Base-by-base conservation (phyloP, 2,797 vertebrate species). In the Mus minutoides region DNA sequence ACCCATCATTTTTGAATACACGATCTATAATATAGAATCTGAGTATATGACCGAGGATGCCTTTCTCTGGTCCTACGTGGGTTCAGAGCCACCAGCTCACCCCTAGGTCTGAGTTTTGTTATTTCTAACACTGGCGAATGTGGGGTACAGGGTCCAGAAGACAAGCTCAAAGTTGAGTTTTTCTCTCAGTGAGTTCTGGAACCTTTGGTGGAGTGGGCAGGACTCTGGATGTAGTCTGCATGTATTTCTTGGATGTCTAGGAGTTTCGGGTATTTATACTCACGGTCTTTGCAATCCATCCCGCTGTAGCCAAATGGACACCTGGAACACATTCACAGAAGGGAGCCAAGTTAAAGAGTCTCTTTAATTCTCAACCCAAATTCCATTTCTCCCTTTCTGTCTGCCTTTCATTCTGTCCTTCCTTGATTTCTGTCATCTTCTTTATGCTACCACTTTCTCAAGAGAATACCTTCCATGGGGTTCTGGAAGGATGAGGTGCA, bases 301-400 rank as follows among this genome's bases (percentile, higher is more conserved):
- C 99, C 99, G 0, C 96, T 96, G 60, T 76, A 98, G 73, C 99
- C 98, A 86, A 98, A 97, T 0, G 26, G 0, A 97, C 99, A 99
- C 37, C 98, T 99, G 90, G 40, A 98, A 75, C 0, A 97, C 6
- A 97, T 3, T 8, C 77, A 95, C 43, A 54, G 90, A 0, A 24
- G 69, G 94, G 83, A 91, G 49, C 4, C 29, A 22, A 10, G 40
- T 90, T 80, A 84, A 52, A 52, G 64, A 73, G 16, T 4, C 24
- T 29, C 6, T 49, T 56, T 75, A 69, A 46, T 37, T 83, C 95
- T 88, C 46, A 34, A 29, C 91, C 92, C 77, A 3, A 9, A 34
- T 52, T 92, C 95, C 91, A 67, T 0, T 7, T 58, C n/a, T 76
- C 34, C 77, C n/a, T 69, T 29, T 9, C 58, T 4, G 19, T n/a